Conservation (phyloP, 2,888 invertebrate species). For the Acheta domesticus region DNA sequence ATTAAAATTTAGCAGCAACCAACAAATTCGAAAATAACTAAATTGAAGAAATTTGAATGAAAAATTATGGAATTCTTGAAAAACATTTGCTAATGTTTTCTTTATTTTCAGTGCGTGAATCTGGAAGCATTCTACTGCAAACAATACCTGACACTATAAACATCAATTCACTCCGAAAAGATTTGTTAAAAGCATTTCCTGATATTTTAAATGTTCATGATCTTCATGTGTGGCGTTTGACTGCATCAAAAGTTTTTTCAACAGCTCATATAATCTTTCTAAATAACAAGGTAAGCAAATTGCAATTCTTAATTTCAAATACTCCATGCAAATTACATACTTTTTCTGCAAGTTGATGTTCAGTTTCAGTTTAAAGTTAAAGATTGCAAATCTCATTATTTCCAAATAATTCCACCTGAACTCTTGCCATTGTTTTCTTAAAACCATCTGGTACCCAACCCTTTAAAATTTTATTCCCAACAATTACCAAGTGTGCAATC, state of each 20-base stretch:
- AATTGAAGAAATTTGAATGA: no score
- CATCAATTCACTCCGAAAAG: conserved; percentile 63
- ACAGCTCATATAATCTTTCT: conserved; percentile 78
- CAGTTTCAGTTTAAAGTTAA: no score
- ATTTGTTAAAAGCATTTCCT: conserved; percentile 63
- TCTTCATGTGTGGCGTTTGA: conserved; percentile 85
- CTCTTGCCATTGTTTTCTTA: neutral
- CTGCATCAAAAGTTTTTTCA: conserved; percentile 72
- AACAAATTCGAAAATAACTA: no score
- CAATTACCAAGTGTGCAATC: no score
- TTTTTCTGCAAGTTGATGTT: neutral
- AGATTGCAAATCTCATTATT: no score
- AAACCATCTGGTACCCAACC: no score
- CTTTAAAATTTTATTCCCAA: no score
- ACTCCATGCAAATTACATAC: neutral
- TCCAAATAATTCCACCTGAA: neutral
- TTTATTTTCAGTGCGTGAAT: conserved; percentile 72
- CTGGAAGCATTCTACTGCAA: conserved; percentile 82
- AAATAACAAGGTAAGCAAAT: conserved; percentile 54
- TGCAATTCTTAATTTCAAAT: neutral
- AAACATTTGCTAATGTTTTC: no score
- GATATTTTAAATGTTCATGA: conserved; percentile 77
- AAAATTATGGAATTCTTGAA: no score
- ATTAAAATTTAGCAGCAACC: no score
- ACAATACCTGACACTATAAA: conserved; percentile 89